These are phyloP conservation scores for Strix uralensis DNA, from an alignment of 2,113 vertebrate genomes.

Conservation along the genomic window DNA sequence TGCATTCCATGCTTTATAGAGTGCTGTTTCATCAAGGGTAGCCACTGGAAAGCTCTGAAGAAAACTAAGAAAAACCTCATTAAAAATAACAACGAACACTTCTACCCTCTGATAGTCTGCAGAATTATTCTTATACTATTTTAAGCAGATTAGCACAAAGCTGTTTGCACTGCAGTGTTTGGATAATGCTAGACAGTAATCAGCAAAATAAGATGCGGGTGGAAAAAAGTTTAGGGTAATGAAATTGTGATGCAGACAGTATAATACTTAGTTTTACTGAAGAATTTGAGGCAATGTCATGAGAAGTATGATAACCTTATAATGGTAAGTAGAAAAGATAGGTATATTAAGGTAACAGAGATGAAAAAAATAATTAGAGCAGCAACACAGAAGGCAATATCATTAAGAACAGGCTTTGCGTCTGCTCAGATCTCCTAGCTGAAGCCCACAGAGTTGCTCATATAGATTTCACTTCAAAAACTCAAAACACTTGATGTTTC, in stretches of 20 bases:
- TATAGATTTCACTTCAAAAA: neutral
- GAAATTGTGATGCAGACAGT: neutral
- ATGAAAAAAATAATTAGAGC: neutral
- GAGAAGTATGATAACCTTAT: slow-evolving; percentile 6
- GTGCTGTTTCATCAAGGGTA: neutral
- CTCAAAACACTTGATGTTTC: neutral
- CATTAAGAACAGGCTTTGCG: neutral
- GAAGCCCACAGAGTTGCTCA: neutral
- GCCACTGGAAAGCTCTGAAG: neutral
- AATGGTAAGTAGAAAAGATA: neutral
- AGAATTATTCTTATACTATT: slow-evolving; percentile 30
- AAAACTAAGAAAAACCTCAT: neutral
- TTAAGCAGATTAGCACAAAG: slow-evolving; percentile 7
- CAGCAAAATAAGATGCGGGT: neutral
- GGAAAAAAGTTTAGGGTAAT: slow-evolving; percentile 1
- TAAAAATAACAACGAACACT: slow-evolving; percentile 5
- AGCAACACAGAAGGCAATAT: neutral
- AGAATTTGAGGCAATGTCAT: neutral
- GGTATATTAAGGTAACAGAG: neutral
- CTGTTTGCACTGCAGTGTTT: neutral
- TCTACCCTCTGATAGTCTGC: neutral
- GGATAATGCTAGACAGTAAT: slow-evolving; percentile 1
- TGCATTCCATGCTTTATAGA: neutral
- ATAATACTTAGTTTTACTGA: neutral
- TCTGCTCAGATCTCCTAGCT: neutral